These are phyloP conservation scores for Chaetura pelagica DNA, from an alignment of 2,113 vertebrate species.

Conservation along the genomic window DNA sequence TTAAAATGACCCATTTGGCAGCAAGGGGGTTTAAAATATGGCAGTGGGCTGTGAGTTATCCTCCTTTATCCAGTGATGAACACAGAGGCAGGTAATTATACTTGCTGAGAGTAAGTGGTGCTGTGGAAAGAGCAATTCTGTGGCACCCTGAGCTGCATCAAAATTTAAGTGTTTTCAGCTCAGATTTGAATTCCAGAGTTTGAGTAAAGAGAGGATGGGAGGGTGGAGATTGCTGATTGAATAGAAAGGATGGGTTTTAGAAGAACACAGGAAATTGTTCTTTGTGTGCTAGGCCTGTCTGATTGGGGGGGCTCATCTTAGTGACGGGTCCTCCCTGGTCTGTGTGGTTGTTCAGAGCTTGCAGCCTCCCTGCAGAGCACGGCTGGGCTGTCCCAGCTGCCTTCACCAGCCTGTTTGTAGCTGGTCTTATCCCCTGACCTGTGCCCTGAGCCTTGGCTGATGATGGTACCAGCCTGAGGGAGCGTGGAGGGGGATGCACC, in stretches of 20 bases:
- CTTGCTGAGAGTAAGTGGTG: not conserved
- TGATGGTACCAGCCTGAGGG: not conserved
- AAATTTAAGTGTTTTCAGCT: not conserved
- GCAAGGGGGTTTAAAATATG: not conserved
- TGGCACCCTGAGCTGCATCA: not conserved
- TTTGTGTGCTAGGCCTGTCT: not conserved
- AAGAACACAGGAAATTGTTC: not conserved
- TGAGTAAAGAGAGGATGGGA: not conserved
- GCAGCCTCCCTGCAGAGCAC: not conserved
- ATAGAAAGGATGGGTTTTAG: not conserved
- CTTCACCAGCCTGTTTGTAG: not conserved
- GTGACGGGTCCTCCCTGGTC: accelerated
- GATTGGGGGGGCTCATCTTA: not conserved
- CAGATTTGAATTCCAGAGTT: not conserved
- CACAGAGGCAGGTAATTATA: not conserved
- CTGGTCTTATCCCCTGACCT: not conserved
- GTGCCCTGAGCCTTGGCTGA: not conserved
- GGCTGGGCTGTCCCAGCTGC: not conserved
- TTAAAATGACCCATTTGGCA: not conserved
- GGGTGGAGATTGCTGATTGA: not conserved
- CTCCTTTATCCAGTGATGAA: not conserved
- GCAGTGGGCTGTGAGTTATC: too few relatives aligned
- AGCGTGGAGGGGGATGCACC: accelerated
- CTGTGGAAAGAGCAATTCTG: not conserved
- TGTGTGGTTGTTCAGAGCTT: not conserved